Evolutionary conservation across 2,797 vertebrate species (phyloP).

Genomic region (Lates japonicus): DNA sequence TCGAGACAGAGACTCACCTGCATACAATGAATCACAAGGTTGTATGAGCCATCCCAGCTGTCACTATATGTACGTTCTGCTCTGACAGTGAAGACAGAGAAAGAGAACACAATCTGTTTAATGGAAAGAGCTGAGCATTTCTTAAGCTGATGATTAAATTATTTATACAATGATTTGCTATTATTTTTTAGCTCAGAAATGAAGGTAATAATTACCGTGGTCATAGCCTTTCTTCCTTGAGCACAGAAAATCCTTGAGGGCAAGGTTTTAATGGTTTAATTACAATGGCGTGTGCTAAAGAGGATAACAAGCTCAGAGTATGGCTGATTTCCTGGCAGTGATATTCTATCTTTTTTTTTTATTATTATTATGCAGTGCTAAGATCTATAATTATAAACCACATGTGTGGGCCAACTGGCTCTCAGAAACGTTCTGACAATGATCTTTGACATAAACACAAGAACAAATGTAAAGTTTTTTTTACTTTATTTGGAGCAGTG

Average conservation of each 20-base stretch:
- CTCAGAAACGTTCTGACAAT: conserved; percentile 31
- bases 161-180: conserved; percentile 70
- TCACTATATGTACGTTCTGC: conserved; percentile 16
- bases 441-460: conserved; percentile 52
- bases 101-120: conserved; percentile 18
- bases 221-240: conserved; percentile 66
- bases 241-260: conserved; percentile 77
- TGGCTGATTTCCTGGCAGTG: conserved; percentile 75
- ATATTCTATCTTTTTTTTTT: conserved; percentile 50
- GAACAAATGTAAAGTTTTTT: conserved; percentile 46
- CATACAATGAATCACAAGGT: conserved; percentile 64
- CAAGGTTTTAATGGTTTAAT: conserved; percentile 83
- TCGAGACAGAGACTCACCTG: conserved; percentile 64
- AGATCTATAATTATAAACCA: conserved; percentile 74
- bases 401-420: conserved; percentile 66
- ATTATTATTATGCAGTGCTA: conserved; percentile 59
- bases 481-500: conserved; percentile 30
- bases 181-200: conserved; percentile 64
- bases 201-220: conserved; percentile 75
- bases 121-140: conserved; percentile 46
- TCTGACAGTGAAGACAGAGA: conserved; percentile 12
- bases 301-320: conserved; percentile 60
- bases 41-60: conserved; percentile 39
- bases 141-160: conserved; percentile 64
- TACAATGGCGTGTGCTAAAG: conserved; percentile 73